Conservation (phyloP, 2,797 vertebrate species). For the Onychomys arenicola region DNA sequence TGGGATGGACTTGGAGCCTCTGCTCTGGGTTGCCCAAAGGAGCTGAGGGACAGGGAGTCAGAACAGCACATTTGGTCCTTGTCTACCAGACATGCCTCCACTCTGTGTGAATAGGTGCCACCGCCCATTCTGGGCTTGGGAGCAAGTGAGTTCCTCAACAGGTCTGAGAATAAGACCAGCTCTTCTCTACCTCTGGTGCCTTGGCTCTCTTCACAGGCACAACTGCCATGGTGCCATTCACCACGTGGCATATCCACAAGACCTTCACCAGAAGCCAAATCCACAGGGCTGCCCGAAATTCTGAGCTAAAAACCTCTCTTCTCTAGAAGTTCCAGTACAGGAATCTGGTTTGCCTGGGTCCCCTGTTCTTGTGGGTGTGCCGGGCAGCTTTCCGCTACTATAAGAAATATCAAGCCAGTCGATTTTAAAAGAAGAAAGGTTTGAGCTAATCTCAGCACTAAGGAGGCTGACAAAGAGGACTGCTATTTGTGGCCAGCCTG, state of each 20-base stretch:
- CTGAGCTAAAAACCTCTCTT: not conserved
- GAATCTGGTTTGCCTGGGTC: not conserved
- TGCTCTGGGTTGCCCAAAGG: not conserved
- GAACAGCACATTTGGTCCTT: not conserved
- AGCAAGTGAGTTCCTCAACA: not conserved
- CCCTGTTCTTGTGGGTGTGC: not conserved
- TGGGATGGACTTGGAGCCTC: too few relatives aligned
- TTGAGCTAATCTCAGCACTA: not conserved
- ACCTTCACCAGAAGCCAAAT: not conserved
- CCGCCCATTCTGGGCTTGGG: not conserved
- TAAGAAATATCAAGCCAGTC: not conserved
- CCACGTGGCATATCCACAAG: not conserved
- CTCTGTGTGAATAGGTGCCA: not conserved
- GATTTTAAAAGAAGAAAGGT: not conserved
- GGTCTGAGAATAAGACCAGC: not conserved
- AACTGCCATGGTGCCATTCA: too few relatives aligned
- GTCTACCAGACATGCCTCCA: too few relatives aligned
- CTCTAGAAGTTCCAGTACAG: not conserved
- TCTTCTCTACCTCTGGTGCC: not conserved
- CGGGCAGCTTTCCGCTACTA: not conserved
- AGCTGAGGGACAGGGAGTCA: not conserved
- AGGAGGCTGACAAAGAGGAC: not conserved
- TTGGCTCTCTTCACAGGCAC: not conserved
- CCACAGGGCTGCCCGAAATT: not conserved
- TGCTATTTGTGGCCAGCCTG: not conserved